Evolutionary conservation across 1,140 invertebrate species (phyloP).

Genomic region (Caenorhabditis remanei): DNA sequence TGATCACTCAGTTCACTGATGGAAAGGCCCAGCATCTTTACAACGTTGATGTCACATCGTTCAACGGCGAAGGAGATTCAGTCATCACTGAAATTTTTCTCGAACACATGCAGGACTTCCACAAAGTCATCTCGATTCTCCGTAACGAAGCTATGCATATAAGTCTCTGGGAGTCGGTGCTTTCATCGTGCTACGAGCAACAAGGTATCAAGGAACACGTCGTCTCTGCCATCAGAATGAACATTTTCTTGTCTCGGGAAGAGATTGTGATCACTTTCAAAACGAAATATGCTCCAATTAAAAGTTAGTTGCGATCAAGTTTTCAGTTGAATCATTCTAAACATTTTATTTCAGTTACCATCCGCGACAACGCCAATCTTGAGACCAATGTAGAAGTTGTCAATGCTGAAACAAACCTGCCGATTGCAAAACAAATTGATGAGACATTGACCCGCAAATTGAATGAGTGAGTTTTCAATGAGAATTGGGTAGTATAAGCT

Average conservation of each 20-base stretch:
- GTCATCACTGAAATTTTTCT: constrained; percentile 15
- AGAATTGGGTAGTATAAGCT: background rate
- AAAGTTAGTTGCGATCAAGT: background rate
- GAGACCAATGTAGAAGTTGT: constrained; percentile 2
- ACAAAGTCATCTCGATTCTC: constrained; percentile 15
- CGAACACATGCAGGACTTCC: constrained; percentile 16
- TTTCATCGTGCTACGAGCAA: background rate
- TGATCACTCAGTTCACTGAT: constrained; percentile 7
- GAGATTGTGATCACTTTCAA: background rate
- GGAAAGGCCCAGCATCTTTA: constrained; percentile 8
- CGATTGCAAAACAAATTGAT: background rate
- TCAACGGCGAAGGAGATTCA: background rate
- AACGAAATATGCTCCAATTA: background rate
- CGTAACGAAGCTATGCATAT: constrained; percentile 39
- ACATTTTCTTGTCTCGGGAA: background rate
- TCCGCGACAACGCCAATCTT: background rate
- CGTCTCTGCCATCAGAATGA: background rate
- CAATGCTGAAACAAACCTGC: background rate
- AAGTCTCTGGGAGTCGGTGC: background rate
- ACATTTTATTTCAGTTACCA: background rate
- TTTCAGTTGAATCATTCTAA: background rate
- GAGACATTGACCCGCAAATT: background rate
- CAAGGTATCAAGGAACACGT: background rate
- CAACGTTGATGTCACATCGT: background rate
- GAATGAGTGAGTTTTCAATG: background rate